Conservation (phyloP, 2,797 vertebrate species). For the Tokudaia tokunoshimensis region DNA sequence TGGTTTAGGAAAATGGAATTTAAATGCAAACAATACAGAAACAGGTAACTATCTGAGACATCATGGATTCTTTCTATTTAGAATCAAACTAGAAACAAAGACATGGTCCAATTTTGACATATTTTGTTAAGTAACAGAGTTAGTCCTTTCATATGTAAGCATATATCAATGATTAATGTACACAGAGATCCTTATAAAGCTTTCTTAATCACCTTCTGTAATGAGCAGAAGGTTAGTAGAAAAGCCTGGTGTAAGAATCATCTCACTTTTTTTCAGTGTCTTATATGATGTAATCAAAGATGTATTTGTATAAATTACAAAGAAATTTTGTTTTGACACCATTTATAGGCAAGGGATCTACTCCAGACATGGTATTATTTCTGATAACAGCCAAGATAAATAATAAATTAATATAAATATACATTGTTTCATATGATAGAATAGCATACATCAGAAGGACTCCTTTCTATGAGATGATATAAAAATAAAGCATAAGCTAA, state of each 20-base stretch:
- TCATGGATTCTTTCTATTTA: background rate
- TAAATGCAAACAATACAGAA: background rate
- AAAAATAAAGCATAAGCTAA: background rate
- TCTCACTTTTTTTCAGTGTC: slow-evolving; percentile 1
- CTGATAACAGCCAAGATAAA: background rate
- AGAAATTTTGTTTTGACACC: background rate
- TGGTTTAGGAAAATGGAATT: slow-evolving; percentile 54
- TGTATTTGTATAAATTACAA: background rate
- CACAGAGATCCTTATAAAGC: background rate
- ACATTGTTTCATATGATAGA: background rate
- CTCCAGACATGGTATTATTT: background rate
- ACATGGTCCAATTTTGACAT: background rate
- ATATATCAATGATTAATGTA: background rate
- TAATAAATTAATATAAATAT: background rate
- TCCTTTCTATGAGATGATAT: background rate
- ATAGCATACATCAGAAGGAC: background rate
- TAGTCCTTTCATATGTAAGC: background rate
- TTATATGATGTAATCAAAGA: background rate
- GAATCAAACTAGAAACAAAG: slow-evolving; percentile 28
- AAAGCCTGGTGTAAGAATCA: background rate
- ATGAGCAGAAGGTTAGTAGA: background rate
- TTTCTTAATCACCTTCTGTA: slow-evolving; percentile 33
- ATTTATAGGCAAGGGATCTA: background rate
- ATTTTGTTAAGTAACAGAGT: background rate
- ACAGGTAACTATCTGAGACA: slow-evolving; percentile 47